Percentiles rank a stretch among this genome's conserved stretches.
Conservation (phyloP, 2,888 invertebrate species). For the Cistogaster globosa region DNA sequence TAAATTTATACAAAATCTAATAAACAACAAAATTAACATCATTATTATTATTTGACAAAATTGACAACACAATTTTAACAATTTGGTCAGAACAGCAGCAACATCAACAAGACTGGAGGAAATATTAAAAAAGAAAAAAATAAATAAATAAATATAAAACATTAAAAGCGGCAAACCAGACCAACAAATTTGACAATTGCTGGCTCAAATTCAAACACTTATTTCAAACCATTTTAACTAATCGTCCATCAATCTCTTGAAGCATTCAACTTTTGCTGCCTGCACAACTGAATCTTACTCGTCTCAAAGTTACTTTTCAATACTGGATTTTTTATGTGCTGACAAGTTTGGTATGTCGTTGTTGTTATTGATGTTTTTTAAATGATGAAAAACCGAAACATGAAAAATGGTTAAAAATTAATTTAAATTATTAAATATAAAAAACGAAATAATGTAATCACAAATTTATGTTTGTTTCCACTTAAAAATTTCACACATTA, state of each 20-base stretch:
- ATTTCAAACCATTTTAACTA: constrained; percentile 1
- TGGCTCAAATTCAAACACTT: constrained; percentile 37
- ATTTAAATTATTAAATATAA: constrained; percentile 32
- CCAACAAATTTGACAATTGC: constrained; percentile 54
- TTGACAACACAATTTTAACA: constrained; percentile 30
- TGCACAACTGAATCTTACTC: constrained; percentile 29
- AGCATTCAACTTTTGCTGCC: constrained; percentile 17
- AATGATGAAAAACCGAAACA: constrained; percentile 9
- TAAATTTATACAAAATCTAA: constrained; percentile 7
- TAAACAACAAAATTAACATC: constrained; percentile 37
- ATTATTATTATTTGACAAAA: constrained; percentile 60
- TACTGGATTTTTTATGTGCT: constrained; percentile 60
- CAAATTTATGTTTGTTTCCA: background rate
- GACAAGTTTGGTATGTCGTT: constrained; percentile 69
- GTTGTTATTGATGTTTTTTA: background rate
- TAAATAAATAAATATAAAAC: constrained; percentile 6
- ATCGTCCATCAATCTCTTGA: background rate
- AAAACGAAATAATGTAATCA: constrained; percentile 18
- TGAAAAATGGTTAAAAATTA: constrained; percentile 6
- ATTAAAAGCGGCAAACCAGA: constrained; percentile 27
- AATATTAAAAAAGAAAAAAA: constrained; percentile 1
- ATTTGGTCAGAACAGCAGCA: constrained; percentile 24
- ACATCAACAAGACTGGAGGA: background rate
- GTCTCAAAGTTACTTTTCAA: constrained; percentile 21
- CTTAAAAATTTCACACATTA: background rate